Percentiles rank a stretch among this genome's conserved stretches.
Evolutionary conservation across 2,888 invertebrate genomes (phyloP).

Genomic region (Odontocolon sp.): DNA sequence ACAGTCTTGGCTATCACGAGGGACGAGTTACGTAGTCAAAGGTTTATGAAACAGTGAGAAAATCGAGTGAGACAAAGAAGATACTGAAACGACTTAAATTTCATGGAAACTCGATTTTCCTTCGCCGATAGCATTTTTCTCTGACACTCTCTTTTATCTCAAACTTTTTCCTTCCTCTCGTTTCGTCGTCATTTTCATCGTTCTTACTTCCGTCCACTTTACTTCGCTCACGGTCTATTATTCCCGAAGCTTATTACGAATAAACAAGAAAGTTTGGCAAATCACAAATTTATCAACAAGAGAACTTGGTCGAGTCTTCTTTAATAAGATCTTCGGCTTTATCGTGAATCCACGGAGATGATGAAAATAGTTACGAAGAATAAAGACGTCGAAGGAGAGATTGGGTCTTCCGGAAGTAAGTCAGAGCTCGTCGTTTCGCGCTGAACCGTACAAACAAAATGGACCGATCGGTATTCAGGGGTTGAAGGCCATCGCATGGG

Average conservation of each 20-base stretch:
- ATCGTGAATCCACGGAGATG: not conserved
- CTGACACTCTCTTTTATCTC: slow-evolving; percentile 16
- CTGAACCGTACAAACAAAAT: slow-evolving; percentile 62
- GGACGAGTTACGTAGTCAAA: not conserved
- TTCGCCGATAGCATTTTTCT: slow-evolving; percentile 48
- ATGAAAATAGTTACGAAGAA: not conserved
- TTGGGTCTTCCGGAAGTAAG: not conserved
- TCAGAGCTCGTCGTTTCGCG: slow-evolving; percentile 28
- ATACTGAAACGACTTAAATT: slow-evolving; percentile 65
- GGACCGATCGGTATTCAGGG: slow-evolving; percentile 65
- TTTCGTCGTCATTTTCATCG: not conserved
- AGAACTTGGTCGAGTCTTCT: not conserved
- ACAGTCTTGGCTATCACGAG: no score
- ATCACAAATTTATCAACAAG: slow-evolving; percentile 40
- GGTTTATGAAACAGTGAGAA: slow-evolving; percentile 64
- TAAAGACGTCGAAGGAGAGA: not conserved
- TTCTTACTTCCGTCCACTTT: not conserved
- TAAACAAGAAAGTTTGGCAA: slow-evolving; percentile 29
- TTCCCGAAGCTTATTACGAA: slow-evolving; percentile 26
- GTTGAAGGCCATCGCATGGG: slow-evolving; percentile 25
- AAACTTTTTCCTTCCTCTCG: not conserved
- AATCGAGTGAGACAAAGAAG: slow-evolving; percentile 2
- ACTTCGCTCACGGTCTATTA: not conserved
- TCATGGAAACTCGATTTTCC: slow-evolving; percentile 75
- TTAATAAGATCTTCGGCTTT: not conserved